Conservation (phyloP, 1,140 invertebrate genomes). For the Pemphigus obesinymphae region DNA sequence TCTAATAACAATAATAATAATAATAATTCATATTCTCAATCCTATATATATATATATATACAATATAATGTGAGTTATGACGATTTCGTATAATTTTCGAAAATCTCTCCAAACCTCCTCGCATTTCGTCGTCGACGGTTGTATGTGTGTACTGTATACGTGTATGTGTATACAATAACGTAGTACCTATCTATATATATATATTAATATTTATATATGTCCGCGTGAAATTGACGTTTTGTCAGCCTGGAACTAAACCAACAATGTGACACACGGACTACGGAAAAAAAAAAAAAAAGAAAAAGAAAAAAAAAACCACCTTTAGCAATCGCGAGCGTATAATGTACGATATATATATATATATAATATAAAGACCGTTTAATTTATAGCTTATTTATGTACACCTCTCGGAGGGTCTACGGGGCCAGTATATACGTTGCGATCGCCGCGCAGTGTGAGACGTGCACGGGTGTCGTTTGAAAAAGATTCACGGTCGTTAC, state of each 20-base stretch:
- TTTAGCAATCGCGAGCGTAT: slow-evolving; percentile 28
- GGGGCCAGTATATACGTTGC: no score
- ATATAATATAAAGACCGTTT: slow-evolving; percentile 24
- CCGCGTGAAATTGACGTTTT: slow-evolving; percentile 3
- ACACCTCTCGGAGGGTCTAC: slow-evolving; percentile 8
- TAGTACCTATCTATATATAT: no score
- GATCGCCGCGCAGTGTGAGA: no score
- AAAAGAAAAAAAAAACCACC: slow-evolving; percentile 26
- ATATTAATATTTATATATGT: background rate
- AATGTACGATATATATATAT: background rate
- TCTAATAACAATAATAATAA: no score
- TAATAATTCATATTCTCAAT: no score
- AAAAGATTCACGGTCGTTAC: no score
- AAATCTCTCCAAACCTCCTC: no score
- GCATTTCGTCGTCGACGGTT: no score
- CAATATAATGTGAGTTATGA: background rate
- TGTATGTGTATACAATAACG: no score
- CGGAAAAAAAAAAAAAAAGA: background rate
- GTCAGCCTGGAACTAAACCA: slow-evolving; percentile 31
- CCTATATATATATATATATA: background rate
- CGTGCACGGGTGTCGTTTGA: no score
- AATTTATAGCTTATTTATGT: slow-evolving; percentile 42
- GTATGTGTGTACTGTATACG: no score
- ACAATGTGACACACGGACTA: background rate
- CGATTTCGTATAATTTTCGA: no score